These are phyloP conservation scores for Falcunculus frontatus DNA, from an alignment of 2,113 vertebrate genomes.

Conservation along the genomic window DNA sequence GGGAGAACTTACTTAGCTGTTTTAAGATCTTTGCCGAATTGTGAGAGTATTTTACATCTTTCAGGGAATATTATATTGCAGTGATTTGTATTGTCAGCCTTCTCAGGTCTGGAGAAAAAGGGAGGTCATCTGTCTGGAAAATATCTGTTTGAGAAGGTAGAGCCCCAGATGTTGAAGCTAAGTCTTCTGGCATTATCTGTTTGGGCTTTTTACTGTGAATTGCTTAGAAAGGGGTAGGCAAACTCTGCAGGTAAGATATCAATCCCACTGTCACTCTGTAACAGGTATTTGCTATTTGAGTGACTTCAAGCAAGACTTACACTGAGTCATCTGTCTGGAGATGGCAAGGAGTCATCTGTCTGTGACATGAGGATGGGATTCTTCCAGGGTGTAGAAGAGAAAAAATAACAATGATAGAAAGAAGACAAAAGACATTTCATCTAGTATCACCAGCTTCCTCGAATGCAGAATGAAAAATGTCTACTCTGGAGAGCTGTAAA, in stretches of 20 bases:
- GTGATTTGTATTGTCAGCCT: neutral
- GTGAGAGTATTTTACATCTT: neutral
- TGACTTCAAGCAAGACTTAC: conserved; percentile 9
- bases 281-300: neutral
- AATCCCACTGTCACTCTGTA: neutral
- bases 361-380: conserved; percentile 6
- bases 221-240: neutral
- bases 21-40: neutral
- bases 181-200: neutral
- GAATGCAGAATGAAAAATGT: neutral
- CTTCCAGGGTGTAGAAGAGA: neutral
- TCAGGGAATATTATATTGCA: neutral
- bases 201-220: neutral
- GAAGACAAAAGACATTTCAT: neutral
- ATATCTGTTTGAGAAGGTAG: neutral
- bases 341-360: neutral
- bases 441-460: neutral
- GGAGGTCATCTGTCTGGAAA: neutral
- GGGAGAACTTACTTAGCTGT: neutral
- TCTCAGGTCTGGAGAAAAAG: neutral
- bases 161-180: neutral
- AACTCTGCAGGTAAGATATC: neutral
- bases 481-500: neutral
- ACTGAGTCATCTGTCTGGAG: neutral
- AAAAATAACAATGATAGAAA: neutral